These are phyloP conservation scores for Acanthacorydalis orientalis DNA, from an alignment of 2,888 invertebrate species.

Conservation along the genomic window DNA sequence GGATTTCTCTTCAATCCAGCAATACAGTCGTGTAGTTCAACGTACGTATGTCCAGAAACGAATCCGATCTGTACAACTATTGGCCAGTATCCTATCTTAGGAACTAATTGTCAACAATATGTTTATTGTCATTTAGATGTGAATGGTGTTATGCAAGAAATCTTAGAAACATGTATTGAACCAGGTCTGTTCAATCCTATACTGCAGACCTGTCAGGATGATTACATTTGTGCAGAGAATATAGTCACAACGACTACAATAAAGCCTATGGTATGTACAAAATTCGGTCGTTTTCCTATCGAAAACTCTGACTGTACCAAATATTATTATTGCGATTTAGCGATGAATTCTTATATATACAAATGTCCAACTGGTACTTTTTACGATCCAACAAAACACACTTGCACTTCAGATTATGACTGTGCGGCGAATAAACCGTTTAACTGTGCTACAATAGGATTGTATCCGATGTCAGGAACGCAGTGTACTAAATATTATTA, in stretches of 20 bases:
- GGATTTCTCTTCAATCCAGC: slow-evolving; percentile 10
- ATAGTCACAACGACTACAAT: slow-evolving; percentile 1
- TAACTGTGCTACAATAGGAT: slow-evolving; percentile 1
- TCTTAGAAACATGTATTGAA: background rate
- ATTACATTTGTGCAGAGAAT: slow-evolving; percentile 1
- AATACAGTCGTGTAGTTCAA: slow-evolving; percentile 8
- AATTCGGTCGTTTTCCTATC: background rate
- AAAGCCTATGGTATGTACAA: slow-evolving; percentile 1
- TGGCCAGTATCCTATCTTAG: background rate
- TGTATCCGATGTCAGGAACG: background rate
- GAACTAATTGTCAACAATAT: background rate
- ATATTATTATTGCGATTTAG: background rate
- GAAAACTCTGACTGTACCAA: background rate
- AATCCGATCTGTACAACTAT: background rate
- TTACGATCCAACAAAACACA: slow-evolving; percentile 3
- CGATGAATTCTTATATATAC: background rate
- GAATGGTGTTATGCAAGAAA: background rate
- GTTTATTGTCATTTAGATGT: background rate
- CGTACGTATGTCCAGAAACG: slow-evolving; percentile 5
- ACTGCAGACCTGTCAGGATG: slow-evolving; percentile 8
- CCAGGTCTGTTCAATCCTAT: background rate
- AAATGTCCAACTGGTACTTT: background rate
- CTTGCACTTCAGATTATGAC: background rate
- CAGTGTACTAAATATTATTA: background rate
- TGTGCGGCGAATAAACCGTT: background rate